A percentile compares a stretch with the other conserved stretches of the same genome.
phyloP scores from a whole-genome alignment of 2,888 invertebrate genomes.

The Conops quadrifasciatus region DNA sequence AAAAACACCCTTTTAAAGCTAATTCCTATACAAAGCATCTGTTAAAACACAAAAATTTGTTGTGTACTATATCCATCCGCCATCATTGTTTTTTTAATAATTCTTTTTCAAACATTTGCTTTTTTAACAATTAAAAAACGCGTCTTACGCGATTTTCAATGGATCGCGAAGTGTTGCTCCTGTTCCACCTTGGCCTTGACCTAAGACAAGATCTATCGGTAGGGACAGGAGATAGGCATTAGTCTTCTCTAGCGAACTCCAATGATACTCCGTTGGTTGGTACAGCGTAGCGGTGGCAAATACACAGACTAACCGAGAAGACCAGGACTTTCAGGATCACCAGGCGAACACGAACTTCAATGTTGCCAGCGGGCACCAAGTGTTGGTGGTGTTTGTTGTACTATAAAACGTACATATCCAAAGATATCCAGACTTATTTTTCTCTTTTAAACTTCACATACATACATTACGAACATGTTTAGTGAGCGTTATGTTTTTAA shows the following conservation, averaged over 20 bases:
- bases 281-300: slow-evolving; percentile 4
- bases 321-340: slow-evolving; percentile 5
- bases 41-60: slow-evolving; percentile 6
- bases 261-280: neutral
- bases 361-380: too few relatives aligned
- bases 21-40: neutral
- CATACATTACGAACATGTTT: too few relatives aligned
- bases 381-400: too few relatives aligned
- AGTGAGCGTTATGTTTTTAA: too few relatives aligned
- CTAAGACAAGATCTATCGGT: neutral
- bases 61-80: slow-evolving; percentile 12
- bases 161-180: slow-evolving; percentile 1
- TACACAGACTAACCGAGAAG: neutral
- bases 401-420: too few relatives aligned
- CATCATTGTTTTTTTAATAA: slow-evolving; percentile 22
- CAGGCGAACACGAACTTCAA: neutral
- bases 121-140: slow-evolving; percentile 22
- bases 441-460: too few relatives aligned
- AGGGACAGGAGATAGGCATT: neutral
- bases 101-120: slow-evolving; percentile 25
- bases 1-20: neutral
- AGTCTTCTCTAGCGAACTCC: neutral
- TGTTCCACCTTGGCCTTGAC: neutral
- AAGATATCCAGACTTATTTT: too few relatives aligned
- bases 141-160: neutral